These are phyloP conservation scores for Schrankia costaestrigalis DNA, from an alignment of 2,888 invertebrate genomes.

Conservation along the genomic window DNA sequence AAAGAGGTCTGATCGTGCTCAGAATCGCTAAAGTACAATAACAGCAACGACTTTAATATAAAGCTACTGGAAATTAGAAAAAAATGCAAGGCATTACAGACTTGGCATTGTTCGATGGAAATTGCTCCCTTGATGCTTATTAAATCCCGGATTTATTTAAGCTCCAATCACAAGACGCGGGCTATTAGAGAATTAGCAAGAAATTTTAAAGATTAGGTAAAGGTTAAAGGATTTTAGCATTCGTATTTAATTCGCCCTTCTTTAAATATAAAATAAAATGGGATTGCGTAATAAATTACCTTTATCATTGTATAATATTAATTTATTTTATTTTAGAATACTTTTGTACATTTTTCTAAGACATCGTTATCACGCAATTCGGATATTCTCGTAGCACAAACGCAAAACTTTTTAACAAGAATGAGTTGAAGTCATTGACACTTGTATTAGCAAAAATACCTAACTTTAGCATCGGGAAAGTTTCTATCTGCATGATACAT, in stretches of 20 bases:
- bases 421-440: no score
- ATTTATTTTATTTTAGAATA: no score
- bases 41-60: slow-evolving; percentile 41
- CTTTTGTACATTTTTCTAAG: no score
- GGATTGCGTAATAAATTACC: no score
- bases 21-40: slow-evolving; percentile 50
- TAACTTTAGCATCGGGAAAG: no score
- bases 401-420: no score
- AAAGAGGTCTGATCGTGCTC: slow-evolving; percentile 62
- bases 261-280: no score
- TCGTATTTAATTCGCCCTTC: slow-evolving; percentile 11
- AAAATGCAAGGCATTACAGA: slow-evolving; percentile 26
- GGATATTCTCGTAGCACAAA: no score
- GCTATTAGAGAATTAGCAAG: slow-evolving; percentile 41
- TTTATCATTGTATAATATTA: no score
- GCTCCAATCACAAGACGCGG: slow-evolving; percentile 35
- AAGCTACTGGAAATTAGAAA: slow-evolving; percentile 49
- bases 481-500: no score
- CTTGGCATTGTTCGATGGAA: slow-evolving; percentile 29
- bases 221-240: slow-evolving; percentile 10
- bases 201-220: slow-evolving; percentile 20
- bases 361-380: no score
- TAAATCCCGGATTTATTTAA: slow-evolving; percentile 45
- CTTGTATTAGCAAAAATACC: no score
- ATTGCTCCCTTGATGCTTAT: slow-evolving; percentile 49